phyloP scores from a whole-genome alignment of 2,113 vertebrate species.

The Psophia crepitans region DNA sequence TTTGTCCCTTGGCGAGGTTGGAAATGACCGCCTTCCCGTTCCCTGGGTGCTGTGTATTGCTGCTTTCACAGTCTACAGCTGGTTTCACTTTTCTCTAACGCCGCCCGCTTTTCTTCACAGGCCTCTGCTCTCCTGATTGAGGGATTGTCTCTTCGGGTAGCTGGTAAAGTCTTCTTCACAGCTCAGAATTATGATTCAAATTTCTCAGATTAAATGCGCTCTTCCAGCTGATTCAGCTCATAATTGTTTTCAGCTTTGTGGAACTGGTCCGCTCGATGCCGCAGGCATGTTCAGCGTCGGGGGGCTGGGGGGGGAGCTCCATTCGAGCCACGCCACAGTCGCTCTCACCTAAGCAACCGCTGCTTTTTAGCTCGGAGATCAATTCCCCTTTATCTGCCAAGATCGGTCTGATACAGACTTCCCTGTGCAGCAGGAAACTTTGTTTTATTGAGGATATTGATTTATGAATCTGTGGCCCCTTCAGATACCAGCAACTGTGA shows the following conservation, averaged over 20 bases:
- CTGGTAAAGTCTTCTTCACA: constrained; percentile 35
- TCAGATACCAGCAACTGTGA: background rate
- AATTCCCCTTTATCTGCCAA: background rate
- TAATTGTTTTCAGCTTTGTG: constrained; percentile 9
- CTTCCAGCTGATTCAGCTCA: constrained; percentile 54
- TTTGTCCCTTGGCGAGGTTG: background rate
- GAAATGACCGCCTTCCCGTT: background rate
- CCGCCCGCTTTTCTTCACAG: constrained; percentile 32
- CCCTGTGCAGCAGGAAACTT: background rate
- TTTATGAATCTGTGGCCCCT: background rate
- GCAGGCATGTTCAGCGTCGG: accelerated
- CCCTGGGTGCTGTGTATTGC: background rate
- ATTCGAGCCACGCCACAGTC: accelerated
- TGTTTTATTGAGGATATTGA: background rate
- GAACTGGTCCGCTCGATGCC: background rate
- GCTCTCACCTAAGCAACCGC: background rate
- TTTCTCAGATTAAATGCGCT: background rate
- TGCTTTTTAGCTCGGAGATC: background rate
- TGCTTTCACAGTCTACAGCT: constrained; percentile 47
- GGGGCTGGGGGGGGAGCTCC: background rate
- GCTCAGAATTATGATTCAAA: constrained; percentile 62
- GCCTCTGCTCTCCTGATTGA: constrained; percentile 61
- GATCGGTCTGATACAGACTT: background rate
- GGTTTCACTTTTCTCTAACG: constrained; percentile 41
- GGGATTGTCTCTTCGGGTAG: constrained; percentile 53